Base-by-base conservation (phyloP, 2,888 invertebrate genomes). In the Orgyia antiqua region DNA sequence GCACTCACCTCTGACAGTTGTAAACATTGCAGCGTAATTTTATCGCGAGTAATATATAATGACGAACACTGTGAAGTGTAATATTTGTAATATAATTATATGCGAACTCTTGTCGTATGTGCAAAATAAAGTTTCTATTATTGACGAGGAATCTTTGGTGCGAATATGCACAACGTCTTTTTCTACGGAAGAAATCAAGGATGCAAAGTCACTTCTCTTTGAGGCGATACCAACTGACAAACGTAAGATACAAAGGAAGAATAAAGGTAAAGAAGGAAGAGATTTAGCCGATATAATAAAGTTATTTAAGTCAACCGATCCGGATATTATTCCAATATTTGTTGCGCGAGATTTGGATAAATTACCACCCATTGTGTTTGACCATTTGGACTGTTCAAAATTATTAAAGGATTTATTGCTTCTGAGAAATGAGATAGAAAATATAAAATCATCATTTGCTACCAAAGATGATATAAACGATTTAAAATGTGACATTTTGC, bases 321-420 rank as follows among this genome's bases (percentile, higher is more conserved):
- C 35, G 1, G 31, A 36, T 12, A 6, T 20, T 7, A 23, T 31
- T 9, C 35, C 35, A 0, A 10, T 31, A n/a, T 36, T 36, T 24
- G 35, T 31, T 1, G 35, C 35, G 1, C n/a, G 25, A n/a, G 11
- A 31, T 1, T n/a, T 36, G 7, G 28, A 30, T 5, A 26, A 26
- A 12, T n/a, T 34, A 7, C 34, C 34, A 4, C 29, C 29, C 2
- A 15, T 29, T 3, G 5, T 11, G 2, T 21, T 29, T 8, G 15
- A 29, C n/a, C 29, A 29, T 8, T 15, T 29, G 19, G 30, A 31
- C 13, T 25, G 25, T n/a, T 13, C 30, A n/a, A 31, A 25, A 8
- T 20, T 31, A 13, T 25, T 25, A 8, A 31, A 25, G n/a, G 30
- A 31, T 25, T 20, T 31, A 3, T 10, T 20, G 13, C 10, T 20